These are phyloP conservation scores for Aurelia sp. DNA, from an alignment of 30 jellyfish, hydroid and myxozoan genomes.

Conservation along the genomic window DNA sequence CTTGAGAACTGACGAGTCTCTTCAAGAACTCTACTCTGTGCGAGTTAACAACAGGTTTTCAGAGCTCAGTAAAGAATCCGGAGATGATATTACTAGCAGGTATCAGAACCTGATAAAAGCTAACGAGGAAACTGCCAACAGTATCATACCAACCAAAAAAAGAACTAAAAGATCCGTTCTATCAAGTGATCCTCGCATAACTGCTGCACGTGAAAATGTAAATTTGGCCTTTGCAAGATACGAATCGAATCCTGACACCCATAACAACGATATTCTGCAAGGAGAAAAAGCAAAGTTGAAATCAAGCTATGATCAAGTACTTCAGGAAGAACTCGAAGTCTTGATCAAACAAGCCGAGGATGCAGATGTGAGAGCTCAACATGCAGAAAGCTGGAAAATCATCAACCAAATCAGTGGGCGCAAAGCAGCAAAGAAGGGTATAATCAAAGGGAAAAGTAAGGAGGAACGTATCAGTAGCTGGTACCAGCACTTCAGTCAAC, in stretches of 20 bases:
- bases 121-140: constrained; percentile 30
- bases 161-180: neutral
- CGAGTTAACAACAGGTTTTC: neutral
- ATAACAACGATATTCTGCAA: constrained; percentile 6
- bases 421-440: constrained; percentile 10
- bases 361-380: constrained; percentile 34
- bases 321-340: constrained; percentile 5
- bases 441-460: constrained; percentile 30
- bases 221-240: neutral
- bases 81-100: no score
- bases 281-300: constrained; percentile 2
- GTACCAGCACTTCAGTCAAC: constrained; percentile 29
- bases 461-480: constrained; percentile 30
- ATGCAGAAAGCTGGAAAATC: constrained; percentile 43
- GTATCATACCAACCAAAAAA: constrained; percentile 7
- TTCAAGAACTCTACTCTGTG: neutral
- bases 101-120: constrained; percentile 26
- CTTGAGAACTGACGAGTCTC: neutral
- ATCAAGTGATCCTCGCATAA: constrained; percentile 12
- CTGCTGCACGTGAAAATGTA: constrained; percentile 4
- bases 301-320: constrained; percentile 15
- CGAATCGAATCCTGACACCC: neutral
- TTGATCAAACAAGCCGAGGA: constrained; percentile 21
- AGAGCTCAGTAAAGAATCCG: neutral
- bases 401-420: constrained; percentile 38